Evolutionary conservation across 2,888 invertebrate genomes (phyloP).

Genomic region (Merodon equestris): DNA sequence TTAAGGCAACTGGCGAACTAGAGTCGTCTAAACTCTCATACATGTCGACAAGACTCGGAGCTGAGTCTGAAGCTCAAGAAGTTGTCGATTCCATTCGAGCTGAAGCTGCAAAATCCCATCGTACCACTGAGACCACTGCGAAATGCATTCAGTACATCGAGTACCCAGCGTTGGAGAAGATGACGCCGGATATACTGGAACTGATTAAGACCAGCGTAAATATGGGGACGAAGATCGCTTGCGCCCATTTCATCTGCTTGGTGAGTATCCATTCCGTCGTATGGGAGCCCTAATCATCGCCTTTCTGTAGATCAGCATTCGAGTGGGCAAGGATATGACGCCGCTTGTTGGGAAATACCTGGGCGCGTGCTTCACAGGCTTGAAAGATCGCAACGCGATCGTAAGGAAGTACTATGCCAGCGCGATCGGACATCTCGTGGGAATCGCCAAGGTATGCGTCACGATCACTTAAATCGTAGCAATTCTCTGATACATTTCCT

Average conservation of each 20-base stretch:
- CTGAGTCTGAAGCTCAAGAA: conserved; percentile 86
- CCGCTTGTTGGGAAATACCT: conserved; percentile 82
- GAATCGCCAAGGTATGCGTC: conserved; percentile 85
- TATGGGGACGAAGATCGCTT: conserved; percentile 90
- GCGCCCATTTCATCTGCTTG: conserved; percentile 88
- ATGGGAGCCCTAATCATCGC: no score
- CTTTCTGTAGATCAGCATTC: conserved; percentile 76
- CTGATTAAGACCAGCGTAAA: conserved; percentile 89
- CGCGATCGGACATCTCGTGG: conserved; percentile 91
- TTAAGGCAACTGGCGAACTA: conserved; percentile 92
- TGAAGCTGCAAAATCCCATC: conserved; percentile 89
- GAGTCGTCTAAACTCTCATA: conserved; percentile 90
- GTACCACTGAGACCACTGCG: conserved; percentile 92
- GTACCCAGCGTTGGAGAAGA: conserved; percentile 86
- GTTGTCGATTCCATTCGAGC: conserved; percentile 89
- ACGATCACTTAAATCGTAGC: no score
- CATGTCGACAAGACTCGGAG: conserved; percentile 86
- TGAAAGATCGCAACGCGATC: conserved; percentile 90
- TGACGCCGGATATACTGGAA: conserved; percentile 90
- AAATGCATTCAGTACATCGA: conserved; percentile 88
- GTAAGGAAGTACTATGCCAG: conserved; percentile 91
- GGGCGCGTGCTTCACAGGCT: conserved; percentile 83
- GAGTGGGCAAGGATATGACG: conserved; percentile 81
- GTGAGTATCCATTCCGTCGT: no score
- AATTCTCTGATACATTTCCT: conserved; percentile 10